Evolutionary conservation across 2,888 invertebrate species (phyloP), one percentile per base, ranked within the genome.

Genomic region (Apodemia duryi): DNA sequence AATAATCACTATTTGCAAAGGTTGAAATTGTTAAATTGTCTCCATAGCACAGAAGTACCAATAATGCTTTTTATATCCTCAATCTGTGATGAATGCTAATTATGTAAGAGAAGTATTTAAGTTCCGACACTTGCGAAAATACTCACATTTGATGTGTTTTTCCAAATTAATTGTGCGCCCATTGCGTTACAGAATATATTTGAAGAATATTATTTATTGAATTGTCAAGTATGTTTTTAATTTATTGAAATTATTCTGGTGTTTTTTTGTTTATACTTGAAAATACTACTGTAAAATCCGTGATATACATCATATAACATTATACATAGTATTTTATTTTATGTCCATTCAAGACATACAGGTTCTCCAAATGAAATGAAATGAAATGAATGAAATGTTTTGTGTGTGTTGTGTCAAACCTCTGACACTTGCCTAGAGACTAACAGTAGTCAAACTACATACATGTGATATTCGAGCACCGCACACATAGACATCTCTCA

Each of bases 251-350:
- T 86, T 77, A 86, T 84, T 82, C 89, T 84, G 89, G 85, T 71
- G 70, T 87, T 88, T 85, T 88, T 89, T 89, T 89, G 87, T 91
- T 91, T 87, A 86, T 86, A 89, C 83, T 87, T 81, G 84, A 87
- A 81, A 88, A 85, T 88, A 90, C 89, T 88, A 91, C 87, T 91
- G 91, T 91, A 89, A 91, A 90, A 89, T 86, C 91, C 91, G 91
- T 91, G 91, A 91, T 91, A 86, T 89, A 89, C 88, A 90, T 90
- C 86, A 87, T 90, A 89, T 88, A 91, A 88, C 88, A 91, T 87
- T 89, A 88, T 83, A 87, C 49, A 86, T 81, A 80, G 72, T 84
- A 78, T 77, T 89, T 91, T 79, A 88, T 89, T 91, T 85, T 46
- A 67, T 60, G 65, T 38, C 38, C 38, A 9, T 38, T 38, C 38